Base-by-base conservation (phyloP, 2,113 vertebrate genomes). In the Microtus ochrogaster region DNA sequence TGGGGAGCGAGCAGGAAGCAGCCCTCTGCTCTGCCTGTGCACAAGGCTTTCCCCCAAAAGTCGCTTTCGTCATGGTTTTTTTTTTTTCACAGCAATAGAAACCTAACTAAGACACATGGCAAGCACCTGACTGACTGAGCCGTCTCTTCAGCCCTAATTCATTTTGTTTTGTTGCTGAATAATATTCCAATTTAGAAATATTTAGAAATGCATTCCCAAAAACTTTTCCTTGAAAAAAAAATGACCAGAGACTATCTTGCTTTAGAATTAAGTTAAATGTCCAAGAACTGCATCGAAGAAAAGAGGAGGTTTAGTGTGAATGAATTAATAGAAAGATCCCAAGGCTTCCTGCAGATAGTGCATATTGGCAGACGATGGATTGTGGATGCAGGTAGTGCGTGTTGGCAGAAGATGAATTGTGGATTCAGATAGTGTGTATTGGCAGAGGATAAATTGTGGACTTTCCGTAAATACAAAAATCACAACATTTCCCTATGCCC, bases 201-300 rank as follows among this genome's bases (percentile, higher is more conserved):
- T 52, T 14, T 68, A 63, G 52, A 13, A 41, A 44, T 76, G 12
- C 74, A 58, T 88, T 92, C 49, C 30, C 10, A 12, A 63, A 70
- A 52, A 13, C 13, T 2, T 61, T 95, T 90, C 72, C 39, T 66
- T 72, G 52, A 41, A 21, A 36, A 21, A 21, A 63, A 78, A 85
- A 36, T 11, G 22, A 74, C 26, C 39, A 28, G 55, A 58, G 55
- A 58, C 4, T 58, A 58, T 58, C 9, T 78, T 36, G 21, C 55
- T 41, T 94, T 86, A 65, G 86, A 83, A 61, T 85, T 81, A 28
- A 61, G 68, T 52, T 49, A 92, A 96, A 83, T 16, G 93, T 12
- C 17, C 39, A 88, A 63, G 44, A 93, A 33, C 22, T 81, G 49
- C 4, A 12, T 44, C 33, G 65, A 73, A n/a, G 17, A 19, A 19